Percentiles rank a stretch among this genome's conserved stretches.
Conservation (phyloP, 2,113 vertebrate species). For the Lynx canadensis region DNA sequence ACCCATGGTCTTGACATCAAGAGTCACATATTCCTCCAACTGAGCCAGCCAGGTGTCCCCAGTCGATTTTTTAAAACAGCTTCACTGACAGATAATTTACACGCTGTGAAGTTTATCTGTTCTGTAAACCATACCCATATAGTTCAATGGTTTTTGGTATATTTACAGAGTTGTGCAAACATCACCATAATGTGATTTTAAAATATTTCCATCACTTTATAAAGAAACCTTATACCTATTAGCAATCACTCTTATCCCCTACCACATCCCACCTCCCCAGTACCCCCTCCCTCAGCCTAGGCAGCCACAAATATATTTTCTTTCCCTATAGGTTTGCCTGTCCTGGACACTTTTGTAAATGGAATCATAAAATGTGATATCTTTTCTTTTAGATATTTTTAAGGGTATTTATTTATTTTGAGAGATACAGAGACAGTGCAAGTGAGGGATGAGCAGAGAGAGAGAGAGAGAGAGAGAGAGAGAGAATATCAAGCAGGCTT, state of each 20-base stretch:
- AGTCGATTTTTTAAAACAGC: neutral
- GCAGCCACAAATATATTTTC: neutral
- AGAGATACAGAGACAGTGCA: no score
- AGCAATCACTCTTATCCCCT: neutral
- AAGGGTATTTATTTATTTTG: no score
- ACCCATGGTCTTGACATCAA: neutral
- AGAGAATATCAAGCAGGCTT: no score
- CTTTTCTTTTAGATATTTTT: no score
- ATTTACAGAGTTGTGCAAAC: neutral
- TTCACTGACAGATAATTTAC: neutral
- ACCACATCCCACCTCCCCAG: neutral
- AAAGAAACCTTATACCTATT: neutral
- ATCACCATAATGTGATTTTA: neutral
- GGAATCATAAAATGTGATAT: neutral
- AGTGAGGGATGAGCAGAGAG: no score
- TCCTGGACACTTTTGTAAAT: neutral
- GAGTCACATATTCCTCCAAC: neutral
- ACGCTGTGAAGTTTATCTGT: neutral
- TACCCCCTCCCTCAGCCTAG: neutral
- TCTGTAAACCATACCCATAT: neutral
- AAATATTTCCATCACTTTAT: neutral
- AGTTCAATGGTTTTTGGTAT: neutral
- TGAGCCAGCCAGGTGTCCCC: neutral
- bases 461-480: no score
- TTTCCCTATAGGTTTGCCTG: neutral